Evolutionary conservation across 2,113 vertebrate species (phyloP), one percentile per base, ranked within the genome.

Genomic region (Setophaga kirtlandii): DNA sequence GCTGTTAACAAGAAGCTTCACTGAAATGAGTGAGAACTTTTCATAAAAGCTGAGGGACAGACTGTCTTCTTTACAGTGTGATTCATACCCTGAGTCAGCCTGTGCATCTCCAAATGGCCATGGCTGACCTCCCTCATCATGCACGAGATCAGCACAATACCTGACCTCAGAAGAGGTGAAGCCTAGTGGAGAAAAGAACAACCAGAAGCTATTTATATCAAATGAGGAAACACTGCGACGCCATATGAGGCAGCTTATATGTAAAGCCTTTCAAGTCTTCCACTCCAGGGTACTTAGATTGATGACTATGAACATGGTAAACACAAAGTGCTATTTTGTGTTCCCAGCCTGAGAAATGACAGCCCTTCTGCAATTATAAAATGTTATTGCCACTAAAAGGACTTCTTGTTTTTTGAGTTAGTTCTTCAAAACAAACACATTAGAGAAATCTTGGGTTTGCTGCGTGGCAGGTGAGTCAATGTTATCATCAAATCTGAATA

Each of bases 401-500:
- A 49, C 71, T 89, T 65, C 46, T 94, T 95, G 91, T 97, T 97
- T 95, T 96, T 83, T 65, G 68, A 80, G 81, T 69, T 91, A n/a
- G 83, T 77, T 90, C 84, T 94, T 93, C 75, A 96, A 94, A 95
- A 95, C 93, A 97, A 93, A 87, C 78, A 80, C 78, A 88, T 94
- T 88, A 92, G 73, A 91, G 62, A 94, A 97, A 93, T 93, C 81
- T 80, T 88, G 58, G 83, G 81, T 80, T 96, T 96, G 44, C 90
- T 95, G 49, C 0, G 2, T 60, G 68, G 84, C 76, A 82, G 84
- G 31, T 96, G 96, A 94, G 94, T 94, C 95, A 97, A 76, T 84
- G 85, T 84, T 96, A 97, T 96, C 82, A 95, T 33, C 90, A 93
- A 95, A 97, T 92, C 47, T 47, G 78, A 97, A 89, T 68, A 97